Base-by-base conservation (phyloP, 1,140 invertebrate species). In the Drosophila auraria region DNA sequence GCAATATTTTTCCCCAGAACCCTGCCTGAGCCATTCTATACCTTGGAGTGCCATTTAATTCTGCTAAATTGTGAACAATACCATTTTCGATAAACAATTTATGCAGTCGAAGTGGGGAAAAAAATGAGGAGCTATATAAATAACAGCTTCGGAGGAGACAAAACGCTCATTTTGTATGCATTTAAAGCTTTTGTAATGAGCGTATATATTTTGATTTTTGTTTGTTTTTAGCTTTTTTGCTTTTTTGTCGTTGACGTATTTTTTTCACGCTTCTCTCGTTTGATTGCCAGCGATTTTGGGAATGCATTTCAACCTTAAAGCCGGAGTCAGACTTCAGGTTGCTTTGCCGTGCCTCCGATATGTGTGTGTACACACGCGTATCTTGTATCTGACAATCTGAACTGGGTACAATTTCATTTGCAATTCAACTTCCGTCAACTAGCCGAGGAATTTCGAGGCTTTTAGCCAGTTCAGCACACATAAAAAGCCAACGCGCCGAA, bases 391-490 rank as follows among this genome's bases (percentile, higher is more conserved):
- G 23, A 50, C 70, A 86, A 86, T 86, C 83, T 78, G 69, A 70
- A 50, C 71, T 69, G 71, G 65, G 53, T 27, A 68, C 78, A 84
- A 80, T 89, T 81, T 73, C 77, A 90, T 81, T 87, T 89, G 84
- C 86, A 89, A 87, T 90, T 89, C 82, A 82, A 90, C 84, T 89
- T 89, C 84, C 84, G 86, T 89, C 84, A 89, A 89, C 81, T 60
- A 17, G 69, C 51, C 60, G 77, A 73, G 80, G 84, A 83, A 87
- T 87, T 87, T 87, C 53, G 66, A 73, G 82, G 63, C 72, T 68
- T 49, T 78, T 69, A 73, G 82, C 72, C 44, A 83, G 77, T 81
- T 81, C 70, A 79, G 57, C 58, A 49, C 51, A 71, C 64, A 58
- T 40, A 70, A 56, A 63, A 61, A 33, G 25, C 38, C 15, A 72